Evolutionary conservation across 2,113 vertebrate genomes (phyloP), one percentile per base, ranked within the genome.

Genomic region (Promerops cafer): DNA sequence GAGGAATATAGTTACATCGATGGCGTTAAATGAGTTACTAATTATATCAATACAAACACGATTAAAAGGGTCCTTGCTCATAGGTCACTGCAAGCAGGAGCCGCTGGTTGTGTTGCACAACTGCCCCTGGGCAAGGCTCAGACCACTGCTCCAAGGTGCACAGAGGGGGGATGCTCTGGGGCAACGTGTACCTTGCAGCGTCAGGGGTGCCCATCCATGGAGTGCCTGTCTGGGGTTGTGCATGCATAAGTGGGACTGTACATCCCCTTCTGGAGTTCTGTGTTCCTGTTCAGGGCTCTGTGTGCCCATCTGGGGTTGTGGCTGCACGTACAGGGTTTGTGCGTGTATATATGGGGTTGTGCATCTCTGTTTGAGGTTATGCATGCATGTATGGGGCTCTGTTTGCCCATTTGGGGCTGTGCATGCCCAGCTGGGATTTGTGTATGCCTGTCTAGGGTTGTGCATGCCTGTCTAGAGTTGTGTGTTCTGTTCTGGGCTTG

Each of bases 11-110:
- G 97, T 97, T 96, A 93, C 96, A 97, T 97, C 75, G 45, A 97
- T 95, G 94, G 95, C 60, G 42, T 97, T 97, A 97, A 97, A 97
- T 97, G 97, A 96, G 96, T 97, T 97, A 97, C 97, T 97, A 97
- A 97, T 97, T 97, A 97, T 97, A 97, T 97, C 97, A 97, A 97
- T 97, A 93, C 95, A 96, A 96, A 97, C 96, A 96, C 83, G 94
- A 97, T 97, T 97, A 96, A 96, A 97, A 97, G 96, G 96, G 97
- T 96, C 81, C 89, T 91, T 95, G 94, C 96, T 96, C 95, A 95
- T 95, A 96, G 94, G 96, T 93, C 92, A 95, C 94, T 3, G 8
- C 90, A 94, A 91, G 92, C 93, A 91, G 94, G 86, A 95, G 69
- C 72, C 0, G 1, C 64, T 17, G 60, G 56, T 33, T 11, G 2